Percentiles rank a stretch among this genome's conserved stretches.
phyloP scores from a whole-genome alignment of 2,113 vertebrate genomes.

The Myocastor coypus region DNA sequence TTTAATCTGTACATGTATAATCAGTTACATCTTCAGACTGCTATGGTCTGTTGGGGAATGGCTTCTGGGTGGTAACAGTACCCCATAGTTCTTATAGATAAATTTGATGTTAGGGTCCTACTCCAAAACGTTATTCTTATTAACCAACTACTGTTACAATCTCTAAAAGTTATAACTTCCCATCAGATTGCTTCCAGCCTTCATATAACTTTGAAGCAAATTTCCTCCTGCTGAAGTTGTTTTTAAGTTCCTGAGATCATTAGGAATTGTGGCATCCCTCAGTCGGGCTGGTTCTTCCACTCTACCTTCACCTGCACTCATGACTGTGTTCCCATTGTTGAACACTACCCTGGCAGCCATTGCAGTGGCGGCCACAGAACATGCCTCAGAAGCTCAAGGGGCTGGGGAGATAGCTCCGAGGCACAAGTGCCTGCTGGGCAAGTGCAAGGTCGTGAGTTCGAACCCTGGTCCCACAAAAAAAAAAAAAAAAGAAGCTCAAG shows the following conservation, averaged over 20 bases:
- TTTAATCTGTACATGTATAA: not conserved
- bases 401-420: too few relatives aligned
- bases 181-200: not conserved
- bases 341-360: not conserved
- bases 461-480: too few relatives aligned
- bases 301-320: not conserved
- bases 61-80: slow-evolving; percentile 19
- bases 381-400: not conserved
- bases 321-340: not conserved
- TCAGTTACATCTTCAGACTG: not conserved
- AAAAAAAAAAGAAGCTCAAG: slow-evolving; percentile 7
- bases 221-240: slow-evolving; percentile 49
- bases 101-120: slow-evolving; percentile 38
- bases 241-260: not conserved
- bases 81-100: slow-evolving; percentile 48
- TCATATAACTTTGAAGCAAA: slow-evolving; percentile 47
- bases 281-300: not conserved
- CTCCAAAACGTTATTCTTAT: slow-evolving; percentile 33
- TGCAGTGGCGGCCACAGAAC: not conserved
- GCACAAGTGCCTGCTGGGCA: too few relatives aligned
- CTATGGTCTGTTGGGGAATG: not conserved
- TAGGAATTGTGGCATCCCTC: not conserved
- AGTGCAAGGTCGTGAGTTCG: too few relatives aligned
- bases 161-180: slow-evolving; percentile 1
- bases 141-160: not conserved